Base-by-base conservation (phyloP, 1,140 invertebrate genomes). In the Procambarus clarkii region DNA sequence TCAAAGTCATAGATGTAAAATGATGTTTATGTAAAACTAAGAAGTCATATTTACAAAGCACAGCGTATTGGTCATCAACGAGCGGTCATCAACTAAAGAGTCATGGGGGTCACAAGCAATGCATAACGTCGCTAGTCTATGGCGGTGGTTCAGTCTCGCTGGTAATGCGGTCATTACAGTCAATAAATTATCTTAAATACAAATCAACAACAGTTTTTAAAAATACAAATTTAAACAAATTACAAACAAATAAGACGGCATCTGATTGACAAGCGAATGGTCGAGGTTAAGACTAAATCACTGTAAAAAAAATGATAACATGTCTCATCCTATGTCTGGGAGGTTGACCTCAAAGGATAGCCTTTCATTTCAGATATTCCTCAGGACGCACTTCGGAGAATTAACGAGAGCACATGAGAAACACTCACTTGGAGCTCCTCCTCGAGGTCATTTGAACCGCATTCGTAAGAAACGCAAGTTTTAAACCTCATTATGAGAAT, bases 171-270 rank as follows among this genome's bases (percentile, higher is more conserved):
- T 91, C 82, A 91, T 86, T 84, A 91, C 90, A 91, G 90, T 91
- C 90, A 91, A 91, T 91, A 91, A 91, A 91, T 91, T 91, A 91
- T 81, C 84, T 91, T 91, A 91, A 91, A 91, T 91, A 91, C 90
- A 91, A 91, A 87, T 84, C 64, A 91, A 91, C 90, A 91, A 91
- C 64, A 86, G 48, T 24, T 18, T n/a, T 44, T 76, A 86, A 86
- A 91, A 86, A 91, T 91, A 86, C 89, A 91, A 64, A 50, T 64
- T 69, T 71, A 85, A 79, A 84, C 76, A 91, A 54, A 54, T 9
- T 54, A 9, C 8, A 11, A 60, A 86, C 44, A 54, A 79, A 88
- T 45, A 60, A 81, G 45, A 80, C 83, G 54, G n/a, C 24, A 81
- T 91, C 85, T 50, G 83, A 58, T 74, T 34, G 54, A 87, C 90